phyloP scores from a whole-genome alignment of 2,797 vertebrate genomes.

The Centroberyx gerrardi region DNA sequence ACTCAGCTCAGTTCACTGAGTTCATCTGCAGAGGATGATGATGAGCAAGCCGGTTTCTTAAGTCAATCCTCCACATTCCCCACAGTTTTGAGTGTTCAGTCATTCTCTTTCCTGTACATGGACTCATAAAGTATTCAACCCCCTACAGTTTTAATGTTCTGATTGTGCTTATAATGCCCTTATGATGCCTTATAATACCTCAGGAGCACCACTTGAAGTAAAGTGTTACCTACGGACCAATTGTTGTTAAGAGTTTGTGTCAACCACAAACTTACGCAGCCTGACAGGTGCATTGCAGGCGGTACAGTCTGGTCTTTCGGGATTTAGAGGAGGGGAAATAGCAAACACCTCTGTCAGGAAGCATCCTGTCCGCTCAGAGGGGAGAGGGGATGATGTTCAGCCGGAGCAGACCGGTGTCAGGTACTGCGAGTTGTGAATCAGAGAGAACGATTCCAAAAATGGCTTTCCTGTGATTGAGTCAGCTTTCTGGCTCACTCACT shows the following conservation, averaged over 20 bases:
- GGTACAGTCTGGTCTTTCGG: slow-evolving; percentile 37
- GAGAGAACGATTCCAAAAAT: too few species aligned
- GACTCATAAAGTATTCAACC: not conserved
- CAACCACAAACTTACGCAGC: slow-evolving; percentile 41
- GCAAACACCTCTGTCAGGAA: slow-evolving; percentile 40
- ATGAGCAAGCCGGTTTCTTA: slow-evolving; percentile 46
- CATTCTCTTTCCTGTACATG: slow-evolving; percentile 1
- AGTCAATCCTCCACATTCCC: slow-evolving; percentile 32
- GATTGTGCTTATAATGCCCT: not conserved
- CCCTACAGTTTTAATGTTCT: too few species aligned
- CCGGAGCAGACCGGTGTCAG: too few species aligned
- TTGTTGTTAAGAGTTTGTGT: slow-evolving; percentile 48
- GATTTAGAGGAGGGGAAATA: slow-evolving; percentile 53
- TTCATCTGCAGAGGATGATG: slow-evolving; percentile 57
- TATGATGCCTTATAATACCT: not conserved
- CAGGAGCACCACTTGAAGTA: slow-evolving; percentile 20
- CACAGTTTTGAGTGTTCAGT: slow-evolving; percentile 37
- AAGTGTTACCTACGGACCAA: slow-evolving; percentile 30
- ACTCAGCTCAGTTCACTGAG: slow-evolving; percentile 46
- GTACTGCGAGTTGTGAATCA: too few species aligned
- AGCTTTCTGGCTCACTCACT: too few species aligned
- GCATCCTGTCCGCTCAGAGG: slow-evolving; percentile 1
- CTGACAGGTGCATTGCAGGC: slow-evolving; percentile 30
- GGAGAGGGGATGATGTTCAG: too few species aligned
- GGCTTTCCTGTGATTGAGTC: too few species aligned